Conservation (phyloP, 2,888 invertebrate species). For the Prosapia bicincta region DNA sequence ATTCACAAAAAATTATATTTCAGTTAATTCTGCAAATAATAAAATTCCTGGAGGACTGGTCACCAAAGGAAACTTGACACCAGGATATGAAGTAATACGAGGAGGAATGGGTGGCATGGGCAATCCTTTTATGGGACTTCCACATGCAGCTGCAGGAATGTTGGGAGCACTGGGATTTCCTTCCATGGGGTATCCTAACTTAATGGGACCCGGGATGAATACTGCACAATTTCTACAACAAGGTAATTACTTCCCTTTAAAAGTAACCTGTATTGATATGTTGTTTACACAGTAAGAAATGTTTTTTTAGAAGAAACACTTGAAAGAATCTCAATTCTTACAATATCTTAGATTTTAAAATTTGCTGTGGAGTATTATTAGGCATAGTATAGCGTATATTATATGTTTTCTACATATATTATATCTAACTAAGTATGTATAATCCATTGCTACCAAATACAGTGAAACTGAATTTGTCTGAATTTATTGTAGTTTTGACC, state of each 20-base stretch:
- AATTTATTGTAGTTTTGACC: too few relatives aligned
- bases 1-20: not conserved
- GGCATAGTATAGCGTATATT: too few relatives aligned
- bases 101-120: constrained; percentile 43
- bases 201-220: constrained; percentile 52
- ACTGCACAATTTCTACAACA: constrained; percentile 80
- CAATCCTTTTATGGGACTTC: constrained; percentile 32
- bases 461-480: too few relatives aligned
- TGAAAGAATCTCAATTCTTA: too few relatives aligned
- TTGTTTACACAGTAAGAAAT: too few relatives aligned
- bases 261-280: too few relatives aligned
- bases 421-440: too few relatives aligned
- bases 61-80: constrained; percentile 47
- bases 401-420: too few relatives aligned
- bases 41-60: constrained; percentile 48
- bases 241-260: not conserved
- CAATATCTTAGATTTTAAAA: too few relatives aligned
- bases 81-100: constrained; percentile 56
- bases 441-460: too few relatives aligned
- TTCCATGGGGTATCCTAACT: constrained; percentile 45
- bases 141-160: constrained; percentile 36
- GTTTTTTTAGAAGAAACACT: too few relatives aligned
- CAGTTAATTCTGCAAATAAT: constrained; percentile 13
- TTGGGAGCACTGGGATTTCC: constrained; percentile 39
- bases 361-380: too few relatives aligned